Evolutionary conservation across 2,113 vertebrate species (phyloP), one percentile per base, ranked within the genome.

Genomic region (Brienomyrus longianalis): DNA sequence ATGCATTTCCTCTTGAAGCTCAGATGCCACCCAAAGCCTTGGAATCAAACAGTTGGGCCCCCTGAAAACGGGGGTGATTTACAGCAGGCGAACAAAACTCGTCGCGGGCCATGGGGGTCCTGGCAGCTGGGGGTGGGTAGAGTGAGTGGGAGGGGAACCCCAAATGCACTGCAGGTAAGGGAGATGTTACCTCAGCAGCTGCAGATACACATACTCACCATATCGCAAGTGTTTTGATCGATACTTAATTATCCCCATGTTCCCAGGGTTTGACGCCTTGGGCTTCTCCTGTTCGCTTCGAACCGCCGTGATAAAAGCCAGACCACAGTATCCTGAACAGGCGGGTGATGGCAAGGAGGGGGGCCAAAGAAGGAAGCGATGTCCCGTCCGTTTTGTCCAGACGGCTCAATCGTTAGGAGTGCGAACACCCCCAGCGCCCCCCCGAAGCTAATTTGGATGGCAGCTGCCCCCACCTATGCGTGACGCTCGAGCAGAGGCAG

Each of bases 201-300:
- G 10, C 15, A 50, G 7, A 51, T 88, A 66, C 66, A 88, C 54
- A 19, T 52, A 21, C 15, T 50, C 70, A 9, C 70, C 51, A 47
- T 56, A 5, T 15, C 21, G 13, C 88, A 77, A 48, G 88, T 83
- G 74, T 89, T 80, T 21, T 19, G 74, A 83, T 89, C 88, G 35
- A 89, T 89, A 89, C 31, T 83, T 56, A 23, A 80, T 89, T 52
- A 89, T 50, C 39, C 86, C 83, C 87, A 43, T 59, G 45, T 83
- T 84, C 43, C 62, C 9, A 54, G 5, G 50, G 8, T 43, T 89
- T 39, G 9, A 27, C 3, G 10, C 45, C 74, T 3, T 54, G 52
- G 17, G 50, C 0, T 89, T 62, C 48, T 89, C 21, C n/a, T 89
- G 27, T 62, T 80, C 39, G 31, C n/a, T 70, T 66, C 0, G 31